phyloP scores from a whole-genome alignment of 2,888 invertebrate species.

The Ashinkailepas kermadecensis region DNA sequence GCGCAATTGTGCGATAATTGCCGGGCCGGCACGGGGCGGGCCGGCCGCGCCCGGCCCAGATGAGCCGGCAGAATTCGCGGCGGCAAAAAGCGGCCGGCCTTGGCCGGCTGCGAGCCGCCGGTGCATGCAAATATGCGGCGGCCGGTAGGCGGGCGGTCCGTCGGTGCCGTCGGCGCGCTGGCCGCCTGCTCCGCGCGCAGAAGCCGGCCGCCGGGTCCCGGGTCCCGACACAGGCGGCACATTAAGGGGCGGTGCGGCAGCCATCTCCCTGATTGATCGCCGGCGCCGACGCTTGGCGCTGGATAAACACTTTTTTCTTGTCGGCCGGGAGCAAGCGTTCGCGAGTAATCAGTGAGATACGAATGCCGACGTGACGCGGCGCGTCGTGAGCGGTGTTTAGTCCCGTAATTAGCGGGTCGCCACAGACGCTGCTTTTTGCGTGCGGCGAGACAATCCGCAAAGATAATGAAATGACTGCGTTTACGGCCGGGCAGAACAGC shows the following conservation, averaged over 20 bases:
- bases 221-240: background rate
- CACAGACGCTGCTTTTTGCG: no score
- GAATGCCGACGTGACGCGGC: background rate
- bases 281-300: background rate
- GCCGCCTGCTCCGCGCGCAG: background rate
- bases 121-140: background rate
- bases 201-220: background rate
- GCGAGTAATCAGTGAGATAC: background rate
- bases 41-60: background rate
- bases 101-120: background rate
- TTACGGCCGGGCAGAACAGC: no score
- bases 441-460: no score
- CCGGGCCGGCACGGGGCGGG: background rate
- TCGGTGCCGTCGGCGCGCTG: background rate
- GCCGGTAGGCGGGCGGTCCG: background rate
- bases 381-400: background rate
- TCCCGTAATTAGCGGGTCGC: no score
- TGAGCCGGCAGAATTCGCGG: background rate
- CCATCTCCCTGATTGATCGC: background rate
- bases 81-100: conserved; percentile 2
- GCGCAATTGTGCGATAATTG: background rate
- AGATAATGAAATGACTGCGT: no score
- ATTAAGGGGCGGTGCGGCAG: background rate
- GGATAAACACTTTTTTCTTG: background rate
- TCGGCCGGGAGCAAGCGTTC: background rate